phyloP scores from a whole-genome alignment of 2,113 vertebrate species.

The Synchiropus splendidus region DNA sequence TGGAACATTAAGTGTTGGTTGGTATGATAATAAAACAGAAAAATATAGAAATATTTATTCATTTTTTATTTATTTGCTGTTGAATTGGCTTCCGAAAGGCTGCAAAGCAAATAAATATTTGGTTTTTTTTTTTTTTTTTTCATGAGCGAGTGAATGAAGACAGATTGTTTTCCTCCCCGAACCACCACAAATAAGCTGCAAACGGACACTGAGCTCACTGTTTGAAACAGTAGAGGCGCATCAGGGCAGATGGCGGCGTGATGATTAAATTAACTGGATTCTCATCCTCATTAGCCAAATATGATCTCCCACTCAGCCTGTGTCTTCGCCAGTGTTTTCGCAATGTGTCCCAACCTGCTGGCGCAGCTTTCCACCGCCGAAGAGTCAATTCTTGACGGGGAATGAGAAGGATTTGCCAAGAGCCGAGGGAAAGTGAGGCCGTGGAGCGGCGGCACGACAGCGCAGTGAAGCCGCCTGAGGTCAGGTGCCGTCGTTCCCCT shows the following conservation, averaged over 20 bases:
- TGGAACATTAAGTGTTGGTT: no score
- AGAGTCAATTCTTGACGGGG: slow-evolving; percentile 18
- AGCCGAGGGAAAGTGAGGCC: slow-evolving; percentile 16
- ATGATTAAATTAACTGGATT: slow-evolving; percentile 29
- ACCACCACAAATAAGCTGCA: no score
- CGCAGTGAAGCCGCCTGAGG: slow-evolving; percentile 23
- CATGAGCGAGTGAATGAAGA: no score
- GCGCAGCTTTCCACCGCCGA: slow-evolving; percentile 15
- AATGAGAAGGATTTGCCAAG: slow-evolving; percentile 6
- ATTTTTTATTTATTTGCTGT: no score
- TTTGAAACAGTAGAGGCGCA: no score
- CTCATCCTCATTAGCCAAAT: slow-evolving; percentile 44
- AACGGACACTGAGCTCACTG: no score
- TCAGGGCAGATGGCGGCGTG: slow-evolving; percentile 28
- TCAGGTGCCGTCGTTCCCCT: slow-evolving; percentile 36
- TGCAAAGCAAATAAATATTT: no score
- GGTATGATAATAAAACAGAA: no score
- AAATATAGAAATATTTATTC: no score
- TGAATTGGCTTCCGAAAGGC: no score
- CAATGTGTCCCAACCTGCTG: slow-evolving; percentile 46
- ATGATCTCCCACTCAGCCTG: slow-evolving; percentile 21
- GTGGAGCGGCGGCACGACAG: slow-evolving; percentile 4
- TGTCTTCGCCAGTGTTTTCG: slow-evolving; percentile 21
- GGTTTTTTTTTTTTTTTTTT: no score
- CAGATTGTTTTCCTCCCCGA: no score